phyloP scores from a whole-genome alignment of 2,113 vertebrate species.

The Rhipidura dahli region DNA sequence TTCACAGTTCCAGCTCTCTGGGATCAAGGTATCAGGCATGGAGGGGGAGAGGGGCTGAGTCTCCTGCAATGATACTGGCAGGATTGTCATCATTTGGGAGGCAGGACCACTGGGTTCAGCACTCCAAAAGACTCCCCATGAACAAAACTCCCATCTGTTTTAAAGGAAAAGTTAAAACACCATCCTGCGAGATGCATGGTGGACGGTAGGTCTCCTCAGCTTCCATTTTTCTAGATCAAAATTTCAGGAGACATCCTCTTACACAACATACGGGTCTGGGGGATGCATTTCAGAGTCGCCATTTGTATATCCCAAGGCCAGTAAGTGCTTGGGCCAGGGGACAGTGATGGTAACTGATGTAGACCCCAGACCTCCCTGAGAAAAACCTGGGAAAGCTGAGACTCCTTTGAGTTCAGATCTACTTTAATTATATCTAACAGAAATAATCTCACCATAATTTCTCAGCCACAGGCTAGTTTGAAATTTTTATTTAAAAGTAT shows the following conservation, averaged over 20 bases:
- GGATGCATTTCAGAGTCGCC: neutral
- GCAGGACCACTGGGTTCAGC: neutral
- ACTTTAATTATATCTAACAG: neutral
- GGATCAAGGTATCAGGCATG: neutral
- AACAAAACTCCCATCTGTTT: neutral
- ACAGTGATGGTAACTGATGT: neutral
- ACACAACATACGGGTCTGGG: rapidly evolving
- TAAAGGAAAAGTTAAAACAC: neutral
- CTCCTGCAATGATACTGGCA: neutral
- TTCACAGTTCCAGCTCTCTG: neutral
- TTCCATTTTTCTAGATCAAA: neutral
- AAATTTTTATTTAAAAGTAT: neutral
- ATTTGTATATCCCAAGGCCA: neutral
- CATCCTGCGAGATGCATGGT: rapidly evolving
- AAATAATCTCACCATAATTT: neutral
- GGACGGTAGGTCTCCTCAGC: neutral
- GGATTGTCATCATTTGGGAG: neutral
- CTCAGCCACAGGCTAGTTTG: neutral
- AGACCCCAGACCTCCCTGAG: neutral
- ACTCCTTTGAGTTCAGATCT: neutral
- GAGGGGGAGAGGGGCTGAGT: neutral
- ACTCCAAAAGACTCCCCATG: neutral
- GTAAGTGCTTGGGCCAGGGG: rapidly evolving
- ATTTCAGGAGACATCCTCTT: neutral
- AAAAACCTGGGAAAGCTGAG: neutral